Base-by-base conservation (phyloP, 2,888 invertebrate species). In the Drosophila austrosaltans region DNA sequence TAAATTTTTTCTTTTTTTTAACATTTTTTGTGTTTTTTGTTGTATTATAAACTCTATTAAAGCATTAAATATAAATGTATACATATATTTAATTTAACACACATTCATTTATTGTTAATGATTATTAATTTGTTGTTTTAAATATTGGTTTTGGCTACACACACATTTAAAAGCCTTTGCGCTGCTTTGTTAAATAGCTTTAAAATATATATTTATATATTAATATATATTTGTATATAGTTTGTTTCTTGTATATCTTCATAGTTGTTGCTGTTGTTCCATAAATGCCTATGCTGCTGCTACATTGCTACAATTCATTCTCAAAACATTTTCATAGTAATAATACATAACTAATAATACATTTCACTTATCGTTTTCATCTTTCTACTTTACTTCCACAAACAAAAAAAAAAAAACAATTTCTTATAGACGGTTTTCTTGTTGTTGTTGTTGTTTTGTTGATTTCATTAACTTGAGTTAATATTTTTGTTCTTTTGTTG, bases 251-350 rank as follows among this genome's bases (percentile, higher is more conserved):
- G 66, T 82, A 69, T 82, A 76, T 73, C 39, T 63, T 65, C 40
- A 65, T 74, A 69, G 59, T 65, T 66, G 22, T 76, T 66, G 64
- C 53, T 70, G 58, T 44, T 66, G 54, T 63, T 75, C 69, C 76
- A 81, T 84, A 84, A 84, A 84, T 84, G 89, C 87, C 89, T 76
- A 78, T 67, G 72, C 82, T 72, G 78, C 78, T 80, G 78, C 76
- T 48, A 48, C 44, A 48, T 48, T 48, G 20, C 44, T 22, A 16
- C n/a, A 82, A 72, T 75, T 77, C 76, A 68, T 72, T 68, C 63
- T 77, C 71, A 69, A 79, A 64, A 71, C 76, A 72, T 68, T 77
- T 76, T 64, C 39, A n/a, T 40, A 25, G 12, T 40, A 72, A 44
- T 53, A 71, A 59, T 72, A 72, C 22, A 44, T 57, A 72, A 64